These are phyloP conservation scores for Galaxea fascicularis DNA, from an alignment of 92 coral and sea anemone species.

Conservation along the genomic window DNA sequence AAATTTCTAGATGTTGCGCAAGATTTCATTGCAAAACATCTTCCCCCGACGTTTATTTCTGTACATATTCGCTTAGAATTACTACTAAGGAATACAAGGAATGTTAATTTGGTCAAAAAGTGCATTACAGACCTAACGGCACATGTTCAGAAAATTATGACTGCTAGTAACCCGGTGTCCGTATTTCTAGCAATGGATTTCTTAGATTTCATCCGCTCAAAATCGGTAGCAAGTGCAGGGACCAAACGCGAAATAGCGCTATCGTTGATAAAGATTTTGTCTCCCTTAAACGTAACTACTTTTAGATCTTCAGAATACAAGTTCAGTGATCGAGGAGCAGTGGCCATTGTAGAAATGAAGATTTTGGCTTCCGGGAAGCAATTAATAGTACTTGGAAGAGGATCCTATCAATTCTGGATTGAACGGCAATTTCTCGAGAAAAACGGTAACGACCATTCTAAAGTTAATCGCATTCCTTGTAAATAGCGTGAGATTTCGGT, in stretches of 20 bases:
- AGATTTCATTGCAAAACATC: slow-evolving; percentile 8
- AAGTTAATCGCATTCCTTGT: neutral
- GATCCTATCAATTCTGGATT: neutral
- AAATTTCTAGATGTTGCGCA: neutral
- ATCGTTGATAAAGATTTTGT: neutral
- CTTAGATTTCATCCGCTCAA: neutral
- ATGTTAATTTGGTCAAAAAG: neutral
- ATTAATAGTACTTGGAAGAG: neutral
- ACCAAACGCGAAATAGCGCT: neutral
- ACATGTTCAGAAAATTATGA: neutral
- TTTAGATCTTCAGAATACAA: neutral
- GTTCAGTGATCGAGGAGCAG: neutral
- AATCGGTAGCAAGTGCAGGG: neutral
- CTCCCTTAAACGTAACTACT: neutral
- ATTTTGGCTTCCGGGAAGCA: neutral
- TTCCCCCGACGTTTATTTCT: neutral
- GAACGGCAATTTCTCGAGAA: neutral
- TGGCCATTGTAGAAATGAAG: slow-evolving; percentile 11
- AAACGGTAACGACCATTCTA: neutral
- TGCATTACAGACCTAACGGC: neutral
- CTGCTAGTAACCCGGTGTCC: neutral
- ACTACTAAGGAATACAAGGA: neutral
- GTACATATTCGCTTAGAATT: slow-evolving; percentile 8
- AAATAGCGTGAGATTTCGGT: no score
- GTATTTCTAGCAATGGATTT: slow-evolving; percentile 5